Conservation (phyloP, 2,888 invertebrate genomes). For the Cheilosia variabilis region DNA sequence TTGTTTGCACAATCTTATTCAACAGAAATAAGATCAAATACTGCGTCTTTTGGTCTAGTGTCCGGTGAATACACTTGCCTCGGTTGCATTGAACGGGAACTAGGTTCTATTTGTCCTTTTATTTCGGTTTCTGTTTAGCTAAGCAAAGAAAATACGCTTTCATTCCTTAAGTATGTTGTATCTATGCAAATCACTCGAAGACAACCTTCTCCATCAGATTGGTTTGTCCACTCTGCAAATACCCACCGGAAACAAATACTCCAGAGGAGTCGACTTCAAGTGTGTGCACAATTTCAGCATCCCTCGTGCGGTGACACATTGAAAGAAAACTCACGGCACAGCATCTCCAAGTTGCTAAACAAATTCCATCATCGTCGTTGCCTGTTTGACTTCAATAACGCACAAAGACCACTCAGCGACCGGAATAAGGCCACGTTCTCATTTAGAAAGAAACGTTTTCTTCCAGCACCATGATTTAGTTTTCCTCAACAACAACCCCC, state of each 20-base stretch:
- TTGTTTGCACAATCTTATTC: not conserved
- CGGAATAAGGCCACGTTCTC: conserved; percentile 47
- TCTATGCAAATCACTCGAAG: conserved; percentile 48
- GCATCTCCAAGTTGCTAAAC: conserved; percentile 18
- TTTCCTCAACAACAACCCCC: not conserved
- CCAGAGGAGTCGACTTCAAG: not conserved
- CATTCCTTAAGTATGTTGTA: conserved; percentile 36
- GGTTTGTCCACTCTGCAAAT: conserved; percentile 3
- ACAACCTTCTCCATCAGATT: conserved; percentile 5
- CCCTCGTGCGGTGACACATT: not conserved
- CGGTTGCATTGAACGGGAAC: not conserved
- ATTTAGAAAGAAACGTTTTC: conserved; percentile 9
- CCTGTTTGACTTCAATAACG: conserved; percentile 24
- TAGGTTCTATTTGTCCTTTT: conserved; percentile 28
- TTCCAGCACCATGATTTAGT: not conserved
- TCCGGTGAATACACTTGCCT: not conserved
- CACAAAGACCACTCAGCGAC: conserved; percentile 18
- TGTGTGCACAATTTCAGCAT: not conserved
- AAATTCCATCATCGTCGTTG: not conserved
- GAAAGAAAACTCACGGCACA: not conserved
- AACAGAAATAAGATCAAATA: not conserved
- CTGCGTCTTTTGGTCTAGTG: not conserved
- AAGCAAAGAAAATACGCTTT: conserved; percentile 26
- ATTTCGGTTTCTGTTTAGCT: conserved; percentile 15
- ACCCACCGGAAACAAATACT: conserved; percentile 28